Conservation (phyloP, 2,888 invertebrate genomes). For the Endomychus coccineus region DNA sequence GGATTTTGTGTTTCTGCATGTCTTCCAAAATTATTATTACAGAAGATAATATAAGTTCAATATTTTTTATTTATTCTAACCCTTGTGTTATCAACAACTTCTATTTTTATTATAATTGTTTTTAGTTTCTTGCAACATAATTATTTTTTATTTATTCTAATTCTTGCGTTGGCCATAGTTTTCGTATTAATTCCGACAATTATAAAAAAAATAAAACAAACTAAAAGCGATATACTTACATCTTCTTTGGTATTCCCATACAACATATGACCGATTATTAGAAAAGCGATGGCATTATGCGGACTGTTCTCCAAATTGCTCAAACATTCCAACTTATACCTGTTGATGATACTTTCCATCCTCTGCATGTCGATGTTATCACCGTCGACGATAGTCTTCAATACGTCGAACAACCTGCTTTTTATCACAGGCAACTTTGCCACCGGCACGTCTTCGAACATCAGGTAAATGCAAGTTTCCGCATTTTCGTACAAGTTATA, state of each 20-base stretch:
- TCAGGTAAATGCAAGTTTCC: slow-evolving; percentile 59
- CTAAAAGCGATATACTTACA: slow-evolving; percentile 56
- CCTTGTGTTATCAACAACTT: no score
- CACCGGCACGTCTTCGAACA: slow-evolving; percentile 68
- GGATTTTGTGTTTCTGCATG: no score
- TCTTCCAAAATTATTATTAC: no score
- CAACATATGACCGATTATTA: slow-evolving; percentile 74
- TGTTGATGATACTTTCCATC: slow-evolving; percentile 63
- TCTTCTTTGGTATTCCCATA: slow-evolving; percentile 69
- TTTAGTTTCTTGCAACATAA: no score
- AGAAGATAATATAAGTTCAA: no score
- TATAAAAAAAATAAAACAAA: no score
- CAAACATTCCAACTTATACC: slow-evolving; percentile 60
- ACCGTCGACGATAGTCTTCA: slow-evolving; percentile 44
- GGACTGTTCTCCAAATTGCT: slow-evolving; percentile 70
- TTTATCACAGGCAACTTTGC: slow-evolving; percentile 58
- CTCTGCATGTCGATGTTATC: slow-evolving; percentile 67
- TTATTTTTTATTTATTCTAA: no score
- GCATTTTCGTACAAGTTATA: slow-evolving; percentile 67
- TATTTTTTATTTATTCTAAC: no score
- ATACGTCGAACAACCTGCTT: slow-evolving; percentile 46
- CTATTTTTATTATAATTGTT: no score
- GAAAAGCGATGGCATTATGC: slow-evolving; percentile 67
- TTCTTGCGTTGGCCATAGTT: no score
- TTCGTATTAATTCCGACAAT: no score